Percentiles rank a stretch among this genome's conserved stretches.
These are phyloP conservation scores for Temnothorax nylanderi DNA, from an alignment of 1,140 invertebrate genomes.

Conservation along the genomic window DNA sequence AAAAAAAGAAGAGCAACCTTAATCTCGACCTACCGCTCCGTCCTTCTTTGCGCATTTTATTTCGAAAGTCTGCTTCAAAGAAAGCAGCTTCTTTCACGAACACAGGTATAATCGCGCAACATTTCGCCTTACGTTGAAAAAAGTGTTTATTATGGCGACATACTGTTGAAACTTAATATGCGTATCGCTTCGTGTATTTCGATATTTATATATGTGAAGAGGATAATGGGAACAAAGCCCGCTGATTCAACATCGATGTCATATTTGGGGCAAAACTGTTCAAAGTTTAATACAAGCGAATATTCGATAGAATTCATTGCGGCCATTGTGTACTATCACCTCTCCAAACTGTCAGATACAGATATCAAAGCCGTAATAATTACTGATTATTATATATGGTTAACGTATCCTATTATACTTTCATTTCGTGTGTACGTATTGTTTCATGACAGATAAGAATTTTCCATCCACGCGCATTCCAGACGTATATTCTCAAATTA, in stretches of 20 bases:
- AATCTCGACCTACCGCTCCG: constrained; percentile 22
- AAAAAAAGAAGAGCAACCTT: constrained; percentile 28
- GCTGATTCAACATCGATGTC: constrained; percentile 19
- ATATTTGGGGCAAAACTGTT: constrained; percentile 11
- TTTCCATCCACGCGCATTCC: not conserved
- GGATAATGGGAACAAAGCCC: not conserved
- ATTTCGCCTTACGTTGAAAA: constrained; percentile 1
- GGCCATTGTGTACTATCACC: not conserved
- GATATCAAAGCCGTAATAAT: constrained; percentile 3
- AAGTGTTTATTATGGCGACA: constrained; percentile 10
- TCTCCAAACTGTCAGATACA: not conserved
- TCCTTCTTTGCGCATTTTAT: constrained; percentile 30
- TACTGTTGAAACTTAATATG: not conserved
- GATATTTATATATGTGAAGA: not conserved
- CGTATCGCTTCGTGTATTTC: not conserved
- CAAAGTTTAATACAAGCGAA: constrained; percentile 13
- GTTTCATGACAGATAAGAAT: not conserved
- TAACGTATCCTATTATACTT: not conserved
- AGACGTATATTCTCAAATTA: constrained; percentile 36
- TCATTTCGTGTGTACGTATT: not conserved
- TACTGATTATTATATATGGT: constrained; percentile 16
- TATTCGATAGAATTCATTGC: constrained; percentile 15
- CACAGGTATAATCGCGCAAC: not conserved
- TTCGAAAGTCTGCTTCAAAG: constrained; percentile 26
- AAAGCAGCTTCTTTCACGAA: not conserved